phyloP scores from a whole-genome alignment of 1,140 invertebrate species.

The Trichonephila inaurata region DNA sequence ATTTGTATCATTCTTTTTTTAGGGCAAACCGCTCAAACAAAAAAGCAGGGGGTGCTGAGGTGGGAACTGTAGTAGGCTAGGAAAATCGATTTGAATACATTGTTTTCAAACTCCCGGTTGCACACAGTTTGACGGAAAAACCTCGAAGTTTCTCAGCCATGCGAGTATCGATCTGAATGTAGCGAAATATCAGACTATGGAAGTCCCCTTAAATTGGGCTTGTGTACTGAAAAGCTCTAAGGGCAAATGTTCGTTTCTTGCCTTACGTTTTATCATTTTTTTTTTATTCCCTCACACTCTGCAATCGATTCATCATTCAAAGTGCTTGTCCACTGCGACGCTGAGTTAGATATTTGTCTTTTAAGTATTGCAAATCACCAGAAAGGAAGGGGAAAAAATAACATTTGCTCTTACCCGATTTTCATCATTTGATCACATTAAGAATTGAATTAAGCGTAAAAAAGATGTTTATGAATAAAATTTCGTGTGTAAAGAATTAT shows the following conservation, averaged over 20 bases:
- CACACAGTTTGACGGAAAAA: slow-evolving; percentile 34
- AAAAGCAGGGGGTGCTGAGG: background rate
- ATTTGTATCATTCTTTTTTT: background rate
- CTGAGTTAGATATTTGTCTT: slow-evolving; percentile 30
- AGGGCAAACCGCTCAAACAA: background rate
- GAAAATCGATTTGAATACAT: slow-evolving; percentile 56
- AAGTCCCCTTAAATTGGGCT: slow-evolving; percentile 46
- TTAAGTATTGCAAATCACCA: slow-evolving; percentile 29
- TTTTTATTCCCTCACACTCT: slow-evolving; percentile 29
- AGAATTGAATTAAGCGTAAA: background rate
- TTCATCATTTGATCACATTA: background rate
- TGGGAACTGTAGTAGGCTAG: slow-evolving; percentile 37
- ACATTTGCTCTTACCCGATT: slow-evolving; percentile 6
- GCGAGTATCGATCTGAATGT: slow-evolving; percentile 32
- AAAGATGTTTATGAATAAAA: background rate
- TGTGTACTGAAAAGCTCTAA: slow-evolving; percentile 35
- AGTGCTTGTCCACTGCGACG: slow-evolving; percentile 31
- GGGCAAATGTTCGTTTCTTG: slow-evolving; percentile 20
- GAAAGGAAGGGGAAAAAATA: slow-evolving; percentile 2
- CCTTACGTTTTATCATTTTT: slow-evolving; percentile 16
- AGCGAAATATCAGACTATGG: slow-evolving; percentile 43
- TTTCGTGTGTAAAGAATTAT: background rate
- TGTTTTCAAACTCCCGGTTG: slow-evolving; percentile 59
- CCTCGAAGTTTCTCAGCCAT: slow-evolving; percentile 49
- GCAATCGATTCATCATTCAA: slow-evolving; percentile 56